Evolutionary conservation across 2,797 vertebrate species (phyloP).

Genomic region (Anguilla anguilla): DNA sequence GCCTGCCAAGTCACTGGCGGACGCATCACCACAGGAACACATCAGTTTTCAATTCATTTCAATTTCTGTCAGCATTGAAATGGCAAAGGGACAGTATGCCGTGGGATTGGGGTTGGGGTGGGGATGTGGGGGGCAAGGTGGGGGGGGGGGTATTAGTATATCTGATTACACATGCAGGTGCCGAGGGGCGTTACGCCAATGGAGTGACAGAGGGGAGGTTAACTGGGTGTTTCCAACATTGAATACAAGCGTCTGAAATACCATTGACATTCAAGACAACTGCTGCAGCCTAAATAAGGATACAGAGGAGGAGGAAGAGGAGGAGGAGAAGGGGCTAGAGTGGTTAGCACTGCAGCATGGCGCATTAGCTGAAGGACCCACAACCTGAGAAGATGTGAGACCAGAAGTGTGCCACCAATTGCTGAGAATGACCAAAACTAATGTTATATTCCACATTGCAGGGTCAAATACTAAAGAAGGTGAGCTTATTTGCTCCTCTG

Average conservation of each 20-base stretch:
- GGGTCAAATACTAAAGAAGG: background rate
- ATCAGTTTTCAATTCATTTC: background rate
- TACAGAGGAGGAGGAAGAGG: slow-evolving; percentile 41
- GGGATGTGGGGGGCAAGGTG: background rate
- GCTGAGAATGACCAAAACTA: background rate
- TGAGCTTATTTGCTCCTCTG: background rate
- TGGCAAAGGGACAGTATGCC: background rate
- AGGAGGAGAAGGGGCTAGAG: background rate
- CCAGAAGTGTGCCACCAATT: background rate
- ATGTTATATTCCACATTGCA: background rate
- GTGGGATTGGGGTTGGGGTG: background rate
- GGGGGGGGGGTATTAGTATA: slow-evolving; percentile 33
- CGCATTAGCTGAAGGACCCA: background rate
- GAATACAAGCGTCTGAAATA: slow-evolving; percentile 74
- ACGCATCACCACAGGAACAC: slow-evolving; percentile 13
- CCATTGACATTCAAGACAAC: slow-evolving; percentile 62
- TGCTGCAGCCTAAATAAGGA: slow-evolving; percentile 46
- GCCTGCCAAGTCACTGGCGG: background rate
- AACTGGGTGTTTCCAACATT: slow-evolving; percentile 58
- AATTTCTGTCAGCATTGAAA: slow-evolving; percentile 8
- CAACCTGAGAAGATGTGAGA: background rate
- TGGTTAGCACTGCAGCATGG: background rate
- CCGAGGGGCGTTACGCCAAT: slow-evolving; percentile 34
- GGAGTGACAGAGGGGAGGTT: slow-evolving; percentile 57
- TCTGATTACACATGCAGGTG: slow-evolving; percentile 66